Percentiles rank a stretch among this genome's conserved stretches.
phyloP scores from a whole-genome alignment of 2,888 invertebrate species.

The Rotaria sp. region DNA sequence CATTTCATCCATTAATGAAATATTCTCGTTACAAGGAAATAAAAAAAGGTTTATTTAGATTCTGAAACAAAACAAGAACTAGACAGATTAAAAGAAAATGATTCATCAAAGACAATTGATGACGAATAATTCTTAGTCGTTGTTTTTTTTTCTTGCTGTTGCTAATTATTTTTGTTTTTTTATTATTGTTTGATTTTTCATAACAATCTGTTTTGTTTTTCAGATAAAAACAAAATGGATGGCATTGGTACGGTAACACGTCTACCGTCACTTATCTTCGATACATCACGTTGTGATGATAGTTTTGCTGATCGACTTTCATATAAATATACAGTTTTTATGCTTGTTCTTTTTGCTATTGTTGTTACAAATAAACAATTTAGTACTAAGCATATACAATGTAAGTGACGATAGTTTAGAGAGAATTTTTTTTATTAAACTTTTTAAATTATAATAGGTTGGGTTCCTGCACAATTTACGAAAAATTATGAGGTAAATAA shows the following conservation, averaged over 20 bases:
- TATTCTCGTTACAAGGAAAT: constrained; percentile 64
- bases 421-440: no score
- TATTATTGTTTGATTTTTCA: background rate
- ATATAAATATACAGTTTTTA: constrained; percentile 41
- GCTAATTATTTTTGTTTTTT: no score
- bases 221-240: constrained; percentile 32
- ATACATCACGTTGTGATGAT: constrained; percentile 38
- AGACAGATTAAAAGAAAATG: background rate
- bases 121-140: no score
- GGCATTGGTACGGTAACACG: constrained; percentile 37
- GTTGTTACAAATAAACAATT: constrained; percentile 41
- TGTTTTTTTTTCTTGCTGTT: no score
- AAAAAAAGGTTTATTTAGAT: background rate
- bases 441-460: background rate
- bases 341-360: constrained; percentile 40
- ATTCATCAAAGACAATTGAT: no score
- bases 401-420: background rate
- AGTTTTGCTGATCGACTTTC: constrained; percentile 40
- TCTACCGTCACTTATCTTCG: constrained; percentile 38
- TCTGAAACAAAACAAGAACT: background rate
- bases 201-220: background rate
- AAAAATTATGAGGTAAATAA: constrained; percentile 25
- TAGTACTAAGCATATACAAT: constrained; percentile 41
- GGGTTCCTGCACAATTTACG: constrained; percentile 41
- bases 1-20: constrained; percentile 83